Base-by-base conservation (phyloP, 1,140 invertebrate species). In the Lithobius niger region DNA sequence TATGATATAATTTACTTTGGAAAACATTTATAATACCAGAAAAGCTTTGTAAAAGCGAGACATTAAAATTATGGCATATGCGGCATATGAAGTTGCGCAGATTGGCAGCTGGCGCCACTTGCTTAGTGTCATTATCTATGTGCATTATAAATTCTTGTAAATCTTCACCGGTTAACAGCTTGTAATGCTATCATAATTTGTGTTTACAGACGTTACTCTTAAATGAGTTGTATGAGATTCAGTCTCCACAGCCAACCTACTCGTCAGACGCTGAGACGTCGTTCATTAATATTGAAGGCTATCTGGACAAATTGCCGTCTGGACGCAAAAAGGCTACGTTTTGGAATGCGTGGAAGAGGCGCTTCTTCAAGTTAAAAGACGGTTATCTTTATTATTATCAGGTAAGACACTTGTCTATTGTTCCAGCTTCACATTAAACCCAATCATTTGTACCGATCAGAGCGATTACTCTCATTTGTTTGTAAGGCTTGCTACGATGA, bases 321-420 rank as follows among this genome's bases (percentile, higher is more conserved):
- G 74, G 74, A 24, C 71, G 74, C 59, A 73, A 72, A 54, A 77
- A 77, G 58, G 69, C 72, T 1, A 79, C 77, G 0, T 71, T 78
- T 50, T 74, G 77, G 66, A 79, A 79, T 60, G 77, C 77, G 25
- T 79, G 77, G 77, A 77, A 77, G 61, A 65, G 70, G 54, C 65
- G 72, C 52, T 79, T 74, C 62, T 77, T 76, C 63, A 64, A 68
- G 57, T 67, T 73, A 3, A 66, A 69, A 52, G 69, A 75, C 64
- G 77, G 77, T 18, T 71, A 70, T 64, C 61, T 78, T 0, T 69
- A 69, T 61, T 76, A 71, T 60, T 78, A 71, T 65, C 74, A 77
- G 67, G 76, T 76, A 62, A 57, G 43, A 18, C n/a, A n/a, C n/a
- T n/a, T n/a, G n/a, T n/a, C n/a, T n/a, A n/a, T n/a, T n/a, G n/a